Evolutionary conservation across 2,888 invertebrate species (phyloP).

Genomic region (Ichneumoninae sp.): DNA sequence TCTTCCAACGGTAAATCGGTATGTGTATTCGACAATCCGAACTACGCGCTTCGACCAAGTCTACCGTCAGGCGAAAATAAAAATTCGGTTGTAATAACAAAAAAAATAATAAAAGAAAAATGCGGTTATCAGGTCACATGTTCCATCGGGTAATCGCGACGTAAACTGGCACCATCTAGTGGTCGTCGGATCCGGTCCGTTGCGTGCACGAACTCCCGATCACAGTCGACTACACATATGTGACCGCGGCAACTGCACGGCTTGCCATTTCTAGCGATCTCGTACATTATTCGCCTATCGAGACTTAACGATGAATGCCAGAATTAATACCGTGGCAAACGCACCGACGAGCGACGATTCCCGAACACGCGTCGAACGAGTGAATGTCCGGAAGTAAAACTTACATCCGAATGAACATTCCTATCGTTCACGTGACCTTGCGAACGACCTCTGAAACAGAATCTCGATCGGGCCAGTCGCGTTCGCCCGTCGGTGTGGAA

Average conservation of each 20-base stretch:
- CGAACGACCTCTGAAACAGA: conserved; percentile 80
- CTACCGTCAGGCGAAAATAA: not conserved
- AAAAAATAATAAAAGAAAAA: not conserved
- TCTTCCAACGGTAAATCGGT: not conserved
- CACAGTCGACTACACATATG: not conserved
- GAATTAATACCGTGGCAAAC: not conserved
- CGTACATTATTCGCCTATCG: conserved; percentile 6
- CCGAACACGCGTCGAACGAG: not conserved
- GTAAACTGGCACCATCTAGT: conserved; percentile 29
- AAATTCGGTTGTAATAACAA: not conserved
- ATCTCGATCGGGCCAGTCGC: conserved; percentile 53
- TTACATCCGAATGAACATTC: conserved; percentile 24
- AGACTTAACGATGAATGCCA: not conserved
- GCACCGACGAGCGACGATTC: not conserved
- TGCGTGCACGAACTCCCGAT: not conserved
- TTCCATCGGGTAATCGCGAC: conserved; percentile 3
- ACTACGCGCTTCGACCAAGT: not conserved
- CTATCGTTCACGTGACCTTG: conserved; percentile 80
- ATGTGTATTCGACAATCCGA: not conserved
- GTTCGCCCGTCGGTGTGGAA: conserved; percentile 43
- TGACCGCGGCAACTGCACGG: not conserved
- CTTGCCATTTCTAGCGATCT: not conserved
- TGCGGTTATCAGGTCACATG: conserved; percentile 23
- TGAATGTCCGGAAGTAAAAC: conserved; percentile 20
- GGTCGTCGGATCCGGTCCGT: not conserved